Evolutionary conservation across 2,113 vertebrate genomes (phyloP).

Genomic region (Xenopus borealis): DNA sequence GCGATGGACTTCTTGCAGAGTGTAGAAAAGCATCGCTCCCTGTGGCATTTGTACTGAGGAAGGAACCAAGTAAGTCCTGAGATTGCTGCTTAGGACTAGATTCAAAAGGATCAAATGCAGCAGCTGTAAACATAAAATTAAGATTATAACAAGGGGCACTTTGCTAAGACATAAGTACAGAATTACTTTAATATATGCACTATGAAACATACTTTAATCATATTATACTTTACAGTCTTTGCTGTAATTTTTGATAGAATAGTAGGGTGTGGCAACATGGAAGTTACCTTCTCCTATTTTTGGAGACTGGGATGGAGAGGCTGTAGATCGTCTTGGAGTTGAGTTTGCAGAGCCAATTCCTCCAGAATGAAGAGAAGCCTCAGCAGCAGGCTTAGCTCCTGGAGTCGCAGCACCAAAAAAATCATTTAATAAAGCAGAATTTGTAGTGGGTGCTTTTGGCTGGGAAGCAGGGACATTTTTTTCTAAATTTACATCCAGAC

Average conservation of each 20-base stretch:
- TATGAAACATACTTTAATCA: too few species aligned
- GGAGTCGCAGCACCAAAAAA: slow-evolving; percentile 75
- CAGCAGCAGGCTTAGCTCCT: slow-evolving; percentile 57
- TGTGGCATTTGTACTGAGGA: slow-evolving; percentile 76
- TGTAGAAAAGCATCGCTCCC: slow-evolving; percentile 87
- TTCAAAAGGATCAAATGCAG: slow-evolving; percentile 86
- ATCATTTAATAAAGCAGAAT: slow-evolving; percentile 87
- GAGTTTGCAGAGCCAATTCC: slow-evolving; percentile 80
- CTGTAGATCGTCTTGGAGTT: slow-evolving; percentile 77
- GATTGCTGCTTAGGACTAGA: slow-evolving; percentile 76
- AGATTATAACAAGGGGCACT: too few species aligned
- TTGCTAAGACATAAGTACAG: too few species aligned
- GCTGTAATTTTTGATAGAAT: too few species aligned
- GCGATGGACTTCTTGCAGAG: slow-evolving; percentile 84
- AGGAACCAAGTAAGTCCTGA: slow-evolving; percentile 86
- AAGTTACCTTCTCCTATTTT: slow-evolving; percentile 73
- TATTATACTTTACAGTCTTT: too few species aligned
- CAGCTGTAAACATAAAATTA: slow-evolving; percentile 55
- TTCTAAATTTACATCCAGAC: slow-evolving; percentile 69
- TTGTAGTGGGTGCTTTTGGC: slow-evolving; percentile 69
- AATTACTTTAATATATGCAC: too few species aligned
- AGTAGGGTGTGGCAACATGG: too few species aligned
- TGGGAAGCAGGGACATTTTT: slow-evolving; percentile 62
- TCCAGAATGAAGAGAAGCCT: slow-evolving; percentile 65
- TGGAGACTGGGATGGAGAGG: slow-evolving; percentile 77